Conservation (phyloP, 2,797 vertebrate species). For the Rhinatrema bivittatum region DNA sequence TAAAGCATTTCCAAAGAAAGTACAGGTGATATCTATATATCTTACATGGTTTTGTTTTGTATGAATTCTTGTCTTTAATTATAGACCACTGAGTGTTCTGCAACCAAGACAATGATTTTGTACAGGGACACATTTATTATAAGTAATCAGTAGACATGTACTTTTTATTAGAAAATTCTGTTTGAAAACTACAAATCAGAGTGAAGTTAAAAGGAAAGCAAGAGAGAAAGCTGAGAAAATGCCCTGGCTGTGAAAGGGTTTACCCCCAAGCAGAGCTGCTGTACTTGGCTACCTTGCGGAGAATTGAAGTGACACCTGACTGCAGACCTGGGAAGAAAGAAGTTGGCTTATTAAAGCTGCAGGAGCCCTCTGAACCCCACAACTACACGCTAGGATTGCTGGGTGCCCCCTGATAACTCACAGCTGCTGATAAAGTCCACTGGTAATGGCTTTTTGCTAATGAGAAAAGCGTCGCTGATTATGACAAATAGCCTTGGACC, state of each 20-base stretch:
- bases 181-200: too few relatives aligned
- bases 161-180: too few relatives aligned
- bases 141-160: too few relatives aligned
- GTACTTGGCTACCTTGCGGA: constrained; percentile 38
- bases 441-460: constrained; percentile 93
- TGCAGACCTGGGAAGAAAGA: constrained; percentile 54
- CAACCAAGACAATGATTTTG: too few relatives aligned
- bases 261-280: background rate
- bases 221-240: background rate
- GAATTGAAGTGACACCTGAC: constrained; percentile 55
- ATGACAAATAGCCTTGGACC: constrained; percentile 90
- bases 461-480: constrained; percentile 94
- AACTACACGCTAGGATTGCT: constrained; percentile 66
- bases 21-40: too few relatives aligned
- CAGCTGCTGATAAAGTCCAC: constrained; percentile 84
- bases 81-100: too few relatives aligned
- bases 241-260: background rate
- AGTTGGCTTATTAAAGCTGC: constrained; percentile 62
- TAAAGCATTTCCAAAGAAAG: too few relatives aligned
- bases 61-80: too few relatives aligned
- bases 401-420: constrained; percentile 73
- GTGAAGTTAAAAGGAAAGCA: background rate
- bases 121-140: too few relatives aligned
- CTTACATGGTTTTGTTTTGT: too few relatives aligned
- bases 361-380: constrained; percentile 47